Base-by-base conservation (phyloP, 1,140 invertebrate genomes). In the Anastrepha obliqua region DNA sequence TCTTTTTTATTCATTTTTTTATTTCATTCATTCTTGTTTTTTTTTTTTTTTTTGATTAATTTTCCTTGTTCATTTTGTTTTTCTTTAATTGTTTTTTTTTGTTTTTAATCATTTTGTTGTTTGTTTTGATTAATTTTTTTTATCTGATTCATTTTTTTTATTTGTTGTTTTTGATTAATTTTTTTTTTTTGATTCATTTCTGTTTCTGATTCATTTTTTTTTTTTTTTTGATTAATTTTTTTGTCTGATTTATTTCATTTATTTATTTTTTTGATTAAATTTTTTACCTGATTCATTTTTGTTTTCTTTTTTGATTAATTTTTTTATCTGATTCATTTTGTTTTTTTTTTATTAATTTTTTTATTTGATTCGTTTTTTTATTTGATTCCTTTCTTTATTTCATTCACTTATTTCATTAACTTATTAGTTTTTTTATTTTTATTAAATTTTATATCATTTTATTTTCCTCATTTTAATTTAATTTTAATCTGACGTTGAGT, bases 1-100 rank as follows among this genome's bases (percentile, higher is more conserved):
- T 64, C 17, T 64, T 64, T 67, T 67, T 29, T 6, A 11, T 67
- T 29, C 39, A 11, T 67, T 67, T 51, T 39, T 67, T 88, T 62
- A 2, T 67, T 4, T 67, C 39, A 2, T 39, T 67, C 2, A 44
- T 13, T 13, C 5, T 29, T 67, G 0, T 39, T 17, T 67, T 39
- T 67, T 0, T 13, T 13, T 44, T 39, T 78, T 29, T 29, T 15
- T 15, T 15, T 9, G 3, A 62, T n/a, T n/a, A n/a, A 39, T 13
- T 67, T 8, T 39, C n/a, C n/a, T n/a, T n/a, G n/a, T 67, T 39
- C 39, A 29, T 67, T 67, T 67, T 39, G 2, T 6, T 39, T 67
- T 2, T 67, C 2, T 62, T 62, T 62, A 62, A 62, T 29, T 29
- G 0, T 29, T 29, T 29, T 29, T 0, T 29, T 29, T 29, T 1